These are phyloP conservation scores for Cyclina sinensis DNA, from an alignment of 1,140 invertebrate genomes.

Conservation along the genomic window DNA sequence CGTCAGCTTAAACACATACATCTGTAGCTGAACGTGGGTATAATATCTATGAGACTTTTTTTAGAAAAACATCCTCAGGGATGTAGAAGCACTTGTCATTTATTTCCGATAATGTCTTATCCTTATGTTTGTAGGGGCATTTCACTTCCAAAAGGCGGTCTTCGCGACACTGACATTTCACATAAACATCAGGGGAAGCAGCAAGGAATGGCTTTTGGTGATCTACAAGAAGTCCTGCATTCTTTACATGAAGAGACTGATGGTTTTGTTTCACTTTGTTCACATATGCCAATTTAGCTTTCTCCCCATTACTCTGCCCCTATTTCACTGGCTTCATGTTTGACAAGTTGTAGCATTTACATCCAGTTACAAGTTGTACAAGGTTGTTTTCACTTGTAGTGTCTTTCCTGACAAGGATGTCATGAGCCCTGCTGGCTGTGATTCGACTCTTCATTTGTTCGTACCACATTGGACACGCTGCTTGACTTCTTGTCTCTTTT, in stretches of 20 bases:
- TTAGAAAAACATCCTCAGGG: background rate
- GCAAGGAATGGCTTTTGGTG: background rate
- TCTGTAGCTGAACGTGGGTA: constrained; percentile 4
- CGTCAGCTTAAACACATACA: background rate
- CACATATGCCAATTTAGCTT: background rate
- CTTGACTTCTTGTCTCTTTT: background rate
- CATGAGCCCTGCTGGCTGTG: constrained; percentile 1
- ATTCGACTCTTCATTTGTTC: constrained; percentile 1
- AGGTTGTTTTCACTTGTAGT: background rate
- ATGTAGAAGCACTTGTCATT: background rate
- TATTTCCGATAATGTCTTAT: background rate
- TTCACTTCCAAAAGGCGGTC: constrained; percentile 1
- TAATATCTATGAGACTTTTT: constrained; percentile 24
- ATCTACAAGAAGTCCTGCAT: background rate
- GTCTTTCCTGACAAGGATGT: background rate
- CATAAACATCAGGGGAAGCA: background rate
- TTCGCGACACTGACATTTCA: background rate
- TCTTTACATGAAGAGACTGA: background rate
- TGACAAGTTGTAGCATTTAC: constrained; percentile 13
- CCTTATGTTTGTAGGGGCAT: background rate
- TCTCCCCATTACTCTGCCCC: background rate
- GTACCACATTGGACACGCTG: background rate
- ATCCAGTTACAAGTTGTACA: background rate
- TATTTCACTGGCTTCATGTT: background rate
- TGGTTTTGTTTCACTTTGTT: background rate